Evolutionary conservation across 2,113 vertebrate species (phyloP), one percentile per base, ranked within the genome.

Genomic region (Aegypius monachus): DNA sequence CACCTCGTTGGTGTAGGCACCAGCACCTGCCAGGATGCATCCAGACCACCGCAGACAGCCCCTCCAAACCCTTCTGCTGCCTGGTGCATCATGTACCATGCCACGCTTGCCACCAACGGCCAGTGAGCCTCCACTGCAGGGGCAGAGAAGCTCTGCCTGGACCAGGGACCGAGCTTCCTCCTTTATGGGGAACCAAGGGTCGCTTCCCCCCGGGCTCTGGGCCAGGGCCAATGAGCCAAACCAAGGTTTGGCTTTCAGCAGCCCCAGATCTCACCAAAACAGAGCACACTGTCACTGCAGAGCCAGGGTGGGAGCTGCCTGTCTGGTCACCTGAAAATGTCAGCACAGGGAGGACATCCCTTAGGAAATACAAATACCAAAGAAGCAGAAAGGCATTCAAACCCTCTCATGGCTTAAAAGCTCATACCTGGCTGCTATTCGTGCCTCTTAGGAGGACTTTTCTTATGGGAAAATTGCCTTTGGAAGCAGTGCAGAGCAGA

Each of bases 21-120:
- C 47, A 75, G 42, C 13, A 53, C 34, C 36, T 47, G 45, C 34
- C 58, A 45, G 23, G 47, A n/a, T 29, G 19, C 7, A 6, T 13
- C 34, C 68, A 47, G 40, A 32, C 9, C 1, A 0, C 21, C 10
- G 16, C 67, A 72, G 59, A 22, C 15, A 26, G 20, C 43, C 29
- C 11, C 72, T 73, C 29, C 2, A 16, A 61, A 27, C 15, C 53
- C 50, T 66, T 27, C 40, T 73, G 73, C 48, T 65, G n/a, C 88
- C 63, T 34, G 0, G 3, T 11, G 62, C 29, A n/a, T 17, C 4
- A 1, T 3, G n/a, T 9, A 12, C 6, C 34, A 6, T 1, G 2
- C 63, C 10, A 2, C 18, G 23, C 20, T 58, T 22, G 27, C 80
- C 58, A 61, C 5, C 67, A 7, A 1, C 1, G 22, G 45, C 70